Percentiles rank a stretch among this genome's conserved stretches.
phyloP scores from a whole-genome alignment of 2,888 invertebrate genomes.

The Dynastes grantii region DNA sequence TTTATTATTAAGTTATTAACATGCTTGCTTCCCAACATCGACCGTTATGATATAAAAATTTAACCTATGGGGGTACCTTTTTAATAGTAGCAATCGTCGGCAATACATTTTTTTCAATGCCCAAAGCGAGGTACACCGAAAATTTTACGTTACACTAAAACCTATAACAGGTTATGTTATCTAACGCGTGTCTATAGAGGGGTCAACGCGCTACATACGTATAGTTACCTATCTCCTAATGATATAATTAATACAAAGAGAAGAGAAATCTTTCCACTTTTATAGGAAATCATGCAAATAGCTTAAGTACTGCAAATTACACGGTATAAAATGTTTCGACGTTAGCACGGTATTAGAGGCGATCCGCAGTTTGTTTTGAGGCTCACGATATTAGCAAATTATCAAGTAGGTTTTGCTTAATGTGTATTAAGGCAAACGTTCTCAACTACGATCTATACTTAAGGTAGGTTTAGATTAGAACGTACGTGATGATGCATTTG shows the following conservation, averaged over 20 bases:
- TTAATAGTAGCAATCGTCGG: neutral
- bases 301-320: conserved; percentile 45
- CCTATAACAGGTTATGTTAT: neutral
- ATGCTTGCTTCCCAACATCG: neutral
- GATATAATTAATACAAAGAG: conserved; percentile 30
- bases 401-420: conserved; percentile 34
- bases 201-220: neutral
- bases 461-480: conserved; percentile 37
- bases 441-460: conserved; percentile 36
- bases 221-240: conserved; percentile 21
- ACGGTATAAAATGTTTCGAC: conserved; percentile 19
- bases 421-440: conserved; percentile 41
- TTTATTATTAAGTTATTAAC: conserved; percentile 44
- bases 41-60: conserved; percentile 33
- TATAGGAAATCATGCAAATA: conserved; percentile 40
- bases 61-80: neutral
- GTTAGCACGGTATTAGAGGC: conserved; percentile 25
- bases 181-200: conserved; percentile 11
- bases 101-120: neutral
- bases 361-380: conserved; percentile 19
- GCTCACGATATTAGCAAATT: conserved; percentile 44
- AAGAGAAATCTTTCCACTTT: conserved; percentile 11
- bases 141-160: neutral
- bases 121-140: conserved; percentile 1
- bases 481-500: conserved; percentile 33